A percentile compares a stretch with the other conserved stretches of the same genome.
phyloP scores from a whole-genome alignment of 2,888 invertebrate genomes.

The Catotricha subobsoleta region DNA sequence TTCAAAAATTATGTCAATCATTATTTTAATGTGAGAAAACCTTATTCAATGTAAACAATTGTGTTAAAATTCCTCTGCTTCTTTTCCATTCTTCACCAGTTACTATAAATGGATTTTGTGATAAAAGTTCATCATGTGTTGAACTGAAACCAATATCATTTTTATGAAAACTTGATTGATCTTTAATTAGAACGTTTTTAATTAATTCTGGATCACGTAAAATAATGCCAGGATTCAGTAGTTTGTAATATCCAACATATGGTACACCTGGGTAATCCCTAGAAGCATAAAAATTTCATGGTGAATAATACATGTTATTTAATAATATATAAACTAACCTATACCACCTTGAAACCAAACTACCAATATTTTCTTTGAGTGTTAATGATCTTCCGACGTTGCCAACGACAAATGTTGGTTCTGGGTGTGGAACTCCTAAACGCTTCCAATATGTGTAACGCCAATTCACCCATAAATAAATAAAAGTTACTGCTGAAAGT shows the following conservation, averaged over 20 bases:
- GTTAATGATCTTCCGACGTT: constrained; percentile 13
- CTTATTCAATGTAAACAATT: constrained; percentile 3
- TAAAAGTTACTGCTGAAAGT: neutral
- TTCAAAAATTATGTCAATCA: no score
- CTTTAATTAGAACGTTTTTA: constrained; percentile 6
- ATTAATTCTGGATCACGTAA: constrained; percentile 4
- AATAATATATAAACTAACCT: neutral
- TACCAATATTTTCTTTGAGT: constrained; percentile 11
- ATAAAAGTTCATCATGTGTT: constrained; percentile 3
- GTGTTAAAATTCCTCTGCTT: constrained; percentile 1
- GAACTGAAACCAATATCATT: constrained; percentile 5
- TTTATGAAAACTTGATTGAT: constrained; percentile 3
- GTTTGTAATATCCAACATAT: constrained; percentile 5
- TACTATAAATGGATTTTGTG: constrained; percentile 6
- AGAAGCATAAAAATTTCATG: neutral
- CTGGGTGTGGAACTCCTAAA: constrained; percentile 14
- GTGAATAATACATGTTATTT: neutral
- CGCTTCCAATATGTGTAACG: constrained; percentile 15
- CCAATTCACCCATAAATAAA: constrained; percentile 3
- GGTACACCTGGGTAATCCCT: constrained; percentile 1
- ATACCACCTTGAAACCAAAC: neutral
- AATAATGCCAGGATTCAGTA: neutral
- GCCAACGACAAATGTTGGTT: constrained; percentile 10
- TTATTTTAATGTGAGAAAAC: no score
- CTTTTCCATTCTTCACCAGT: constrained; percentile 5